These are phyloP conservation scores for Venustoraphidia nigricollis DNA, from an alignment of 2,888 invertebrate genomes.

Conservation along the genomic window DNA sequence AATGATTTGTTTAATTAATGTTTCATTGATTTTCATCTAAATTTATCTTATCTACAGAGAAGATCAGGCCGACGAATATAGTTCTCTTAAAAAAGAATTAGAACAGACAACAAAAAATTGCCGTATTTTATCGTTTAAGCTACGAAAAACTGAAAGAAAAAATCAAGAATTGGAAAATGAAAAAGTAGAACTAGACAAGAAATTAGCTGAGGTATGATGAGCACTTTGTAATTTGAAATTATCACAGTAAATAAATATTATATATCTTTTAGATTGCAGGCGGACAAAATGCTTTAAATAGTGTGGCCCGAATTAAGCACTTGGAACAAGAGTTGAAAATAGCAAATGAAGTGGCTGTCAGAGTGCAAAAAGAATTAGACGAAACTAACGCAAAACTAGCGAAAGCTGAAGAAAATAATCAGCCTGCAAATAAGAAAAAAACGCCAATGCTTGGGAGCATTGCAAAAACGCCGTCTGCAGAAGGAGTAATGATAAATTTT, in stretches of 20 bases:
- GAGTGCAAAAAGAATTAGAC: conserved; percentile 55
- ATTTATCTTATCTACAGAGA: conserved; percentile 42
- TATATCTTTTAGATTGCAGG: conserved; percentile 25
- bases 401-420: conserved; percentile 27
- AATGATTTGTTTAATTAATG: not conserved
- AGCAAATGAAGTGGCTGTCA: conserved; percentile 55
- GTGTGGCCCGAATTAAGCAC: conserved; percentile 55
- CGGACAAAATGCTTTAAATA: conserved; percentile 41
- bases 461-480: conserved; percentile 40
- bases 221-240: not conserved
- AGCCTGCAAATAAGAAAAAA: conserved; percentile 33
- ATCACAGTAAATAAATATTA: not conserved
- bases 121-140: conserved; percentile 91
- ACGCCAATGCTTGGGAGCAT: conserved; percentile 38
- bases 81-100: conserved; percentile 83
- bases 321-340: conserved; percentile 75
- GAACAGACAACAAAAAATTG: conserved; percentile 97
- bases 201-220: conserved; percentile 36
- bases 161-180: conserved; percentile 78
- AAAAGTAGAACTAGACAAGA: conserved; percentile 56
- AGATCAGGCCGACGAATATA: conserved; percentile 93
- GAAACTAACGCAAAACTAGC: conserved; percentile 42
- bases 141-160: conserved; percentile 87
- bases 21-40: not conserved
- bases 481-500: conserved; percentile 30